A percentile compares a stretch with the other conserved stretches of the same genome.
Evolutionary conservation across 2,888 invertebrate genomes (phyloP).

Genomic region (Andrena trimmerana): DNA sequence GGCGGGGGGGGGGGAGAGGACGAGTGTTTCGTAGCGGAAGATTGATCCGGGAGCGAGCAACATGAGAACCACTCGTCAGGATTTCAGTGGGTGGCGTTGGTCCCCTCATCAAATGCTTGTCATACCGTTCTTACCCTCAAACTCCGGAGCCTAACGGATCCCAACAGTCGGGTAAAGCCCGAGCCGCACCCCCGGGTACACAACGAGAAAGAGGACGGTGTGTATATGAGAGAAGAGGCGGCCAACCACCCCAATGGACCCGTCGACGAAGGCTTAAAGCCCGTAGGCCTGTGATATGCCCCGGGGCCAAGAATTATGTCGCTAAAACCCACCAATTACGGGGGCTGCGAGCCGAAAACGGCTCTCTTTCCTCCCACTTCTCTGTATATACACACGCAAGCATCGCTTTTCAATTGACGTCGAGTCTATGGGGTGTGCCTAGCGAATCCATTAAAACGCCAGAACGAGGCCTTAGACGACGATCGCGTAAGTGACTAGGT

Average conservation of each 20-base stretch:
- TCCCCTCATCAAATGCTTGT: constrained; percentile 84
- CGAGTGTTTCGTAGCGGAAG: background rate
- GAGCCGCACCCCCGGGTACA: constrained; percentile 77
- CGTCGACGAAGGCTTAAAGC: constrained; percentile 71
- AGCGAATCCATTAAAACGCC: background rate
- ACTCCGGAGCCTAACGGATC: constrained; percentile 76
- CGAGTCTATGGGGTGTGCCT: background rate
- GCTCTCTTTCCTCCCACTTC: constrained; percentile 55
- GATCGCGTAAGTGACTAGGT: no score
- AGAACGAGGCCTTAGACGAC: background rate
- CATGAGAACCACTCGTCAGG: constrained; percentile 79
- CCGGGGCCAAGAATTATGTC: constrained; percentile 79
- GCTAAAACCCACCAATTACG: constrained; percentile 79
- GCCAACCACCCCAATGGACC: constrained; percentile 68
- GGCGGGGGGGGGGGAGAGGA: background rate
- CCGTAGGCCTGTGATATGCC: constrained; percentile 75
- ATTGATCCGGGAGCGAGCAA: constrained; percentile 12
- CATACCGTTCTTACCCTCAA: constrained; percentile 83
- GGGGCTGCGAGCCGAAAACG: constrained; percentile 59
- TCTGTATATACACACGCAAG: background rate
- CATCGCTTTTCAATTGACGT: constrained; percentile 16
- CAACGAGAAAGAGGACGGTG: constrained; percentile 68
- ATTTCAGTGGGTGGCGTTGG: constrained; percentile 82
- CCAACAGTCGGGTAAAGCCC: constrained; percentile 79
- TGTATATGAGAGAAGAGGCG: constrained; percentile 60